phyloP scores from a whole-genome alignment of 2,113 vertebrate species.

The Tenebrosternarchus preto region DNA sequence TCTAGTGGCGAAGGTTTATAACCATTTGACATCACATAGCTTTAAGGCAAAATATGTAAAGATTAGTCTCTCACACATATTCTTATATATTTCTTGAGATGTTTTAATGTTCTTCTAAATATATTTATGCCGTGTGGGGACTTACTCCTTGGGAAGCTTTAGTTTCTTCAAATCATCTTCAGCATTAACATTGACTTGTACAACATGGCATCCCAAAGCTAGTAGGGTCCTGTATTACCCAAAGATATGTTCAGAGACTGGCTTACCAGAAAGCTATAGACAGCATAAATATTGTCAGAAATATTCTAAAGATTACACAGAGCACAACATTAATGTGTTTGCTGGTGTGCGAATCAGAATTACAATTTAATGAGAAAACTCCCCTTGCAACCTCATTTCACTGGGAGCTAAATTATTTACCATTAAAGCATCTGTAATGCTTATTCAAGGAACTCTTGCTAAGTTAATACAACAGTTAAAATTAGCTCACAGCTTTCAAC shows the following conservation, averaged over 20 bases:
- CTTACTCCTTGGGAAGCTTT: conserved; percentile 95
- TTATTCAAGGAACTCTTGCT: conserved; percentile 50
- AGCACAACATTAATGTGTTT: no score
- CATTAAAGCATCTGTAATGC: conserved; percentile 18
- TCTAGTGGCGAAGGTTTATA: conserved; percentile 96
- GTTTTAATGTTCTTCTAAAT: not conserved
- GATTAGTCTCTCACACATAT: not conserved
- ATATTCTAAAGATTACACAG: not conserved
- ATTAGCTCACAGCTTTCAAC: conserved; percentile 40
- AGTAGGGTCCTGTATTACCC: conserved; percentile 82
- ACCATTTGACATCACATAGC: conserved; percentile 94
- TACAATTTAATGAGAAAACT: not conserved
- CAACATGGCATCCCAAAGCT: conserved; percentile 92
- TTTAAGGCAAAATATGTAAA: conserved; percentile 60
- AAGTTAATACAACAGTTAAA: conserved; percentile 29
- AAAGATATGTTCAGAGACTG: conserved; percentile 1
- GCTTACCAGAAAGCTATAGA: not conserved
- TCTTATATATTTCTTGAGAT: not conserved
- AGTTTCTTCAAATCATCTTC: conserved; percentile 94
- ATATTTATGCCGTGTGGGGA: conserved; percentile 14
- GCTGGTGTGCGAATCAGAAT: no score
- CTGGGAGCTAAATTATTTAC: not conserved
- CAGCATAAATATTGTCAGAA: not conserved
- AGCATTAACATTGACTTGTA: conserved; percentile 85
- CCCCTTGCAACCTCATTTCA: not conserved